Evolutionary conservation across 2,797 vertebrate species (phyloP).

Genomic region (Sarcophilus harrisii): DNA sequence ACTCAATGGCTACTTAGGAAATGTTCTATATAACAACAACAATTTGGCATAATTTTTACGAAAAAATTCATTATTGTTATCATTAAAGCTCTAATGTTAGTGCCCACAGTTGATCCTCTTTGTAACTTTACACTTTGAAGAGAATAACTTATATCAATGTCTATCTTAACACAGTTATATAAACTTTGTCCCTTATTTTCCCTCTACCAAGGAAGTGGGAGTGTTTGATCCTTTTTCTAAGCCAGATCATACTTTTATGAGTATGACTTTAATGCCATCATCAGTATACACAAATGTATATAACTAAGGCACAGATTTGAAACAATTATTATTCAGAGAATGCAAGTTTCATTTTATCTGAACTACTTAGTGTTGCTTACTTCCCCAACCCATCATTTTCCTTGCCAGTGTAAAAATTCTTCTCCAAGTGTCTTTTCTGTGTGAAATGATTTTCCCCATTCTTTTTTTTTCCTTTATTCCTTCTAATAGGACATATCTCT

Average conservation of each 20-base stretch:
- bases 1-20: slow-evolving; percentile 19
- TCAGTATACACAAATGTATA: neutral
- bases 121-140: neutral
- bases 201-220: neutral
- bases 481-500: neutral
- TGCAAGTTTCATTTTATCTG: neutral
- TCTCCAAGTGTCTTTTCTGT: neutral
- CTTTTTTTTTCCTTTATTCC: too few species aligned
- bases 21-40: neutral
- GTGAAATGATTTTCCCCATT: neutral
- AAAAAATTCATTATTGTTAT: neutral
- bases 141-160: neutral
- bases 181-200: neutral
- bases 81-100: slow-evolving; percentile 28
- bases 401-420: neutral
- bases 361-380: neutral
- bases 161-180: neutral
- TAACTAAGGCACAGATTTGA: neutral
- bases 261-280: neutral
- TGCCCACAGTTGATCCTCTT: neutral
- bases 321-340: neutral
- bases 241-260: neutral
- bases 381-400: neutral
- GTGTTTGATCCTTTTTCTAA: neutral
- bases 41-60: too few species aligned